Conservation (phyloP, 2,113 vertebrate genomes). For the Hypocryptadius cinnamomeus region DNA sequence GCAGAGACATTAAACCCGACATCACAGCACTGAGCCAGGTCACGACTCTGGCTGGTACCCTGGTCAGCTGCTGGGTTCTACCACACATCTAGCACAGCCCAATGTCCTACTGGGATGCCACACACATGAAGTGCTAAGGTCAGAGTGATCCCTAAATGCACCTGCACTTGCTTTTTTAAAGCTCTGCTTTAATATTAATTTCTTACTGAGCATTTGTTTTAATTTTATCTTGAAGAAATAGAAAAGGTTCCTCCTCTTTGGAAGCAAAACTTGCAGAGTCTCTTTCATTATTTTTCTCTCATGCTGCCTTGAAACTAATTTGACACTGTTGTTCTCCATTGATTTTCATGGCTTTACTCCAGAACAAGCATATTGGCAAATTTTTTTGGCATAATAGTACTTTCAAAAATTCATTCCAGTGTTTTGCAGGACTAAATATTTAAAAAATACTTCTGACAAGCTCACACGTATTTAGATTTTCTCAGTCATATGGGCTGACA, state of each 20-base stretch:
- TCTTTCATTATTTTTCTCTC: not conserved
- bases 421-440: not conserved
- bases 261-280: not conserved
- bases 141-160: not conserved
- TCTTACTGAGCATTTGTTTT: not conserved
- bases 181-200: not conserved
- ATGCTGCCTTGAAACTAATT: not conserved
- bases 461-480: not conserved
- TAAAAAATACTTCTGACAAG: not conserved
- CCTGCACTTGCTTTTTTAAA: not conserved
- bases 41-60: not conserved
- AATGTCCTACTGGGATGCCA: rapidly evolving
- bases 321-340: not conserved
- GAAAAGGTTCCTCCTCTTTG: not conserved
- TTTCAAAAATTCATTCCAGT: not conserved
- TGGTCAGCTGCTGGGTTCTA: not conserved
- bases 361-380: not conserved
- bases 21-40: not conserved
- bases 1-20: not conserved
- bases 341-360: not conserved
- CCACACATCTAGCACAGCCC: not conserved
- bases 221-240: not conserved
- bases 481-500: not conserved
- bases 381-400: not conserved
- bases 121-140: not conserved